Evolutionary conservation across 2,888 invertebrate species (phyloP), one percentile per base, ranked within the genome.

Genomic region (Crossocerus cetratus): DNA sequence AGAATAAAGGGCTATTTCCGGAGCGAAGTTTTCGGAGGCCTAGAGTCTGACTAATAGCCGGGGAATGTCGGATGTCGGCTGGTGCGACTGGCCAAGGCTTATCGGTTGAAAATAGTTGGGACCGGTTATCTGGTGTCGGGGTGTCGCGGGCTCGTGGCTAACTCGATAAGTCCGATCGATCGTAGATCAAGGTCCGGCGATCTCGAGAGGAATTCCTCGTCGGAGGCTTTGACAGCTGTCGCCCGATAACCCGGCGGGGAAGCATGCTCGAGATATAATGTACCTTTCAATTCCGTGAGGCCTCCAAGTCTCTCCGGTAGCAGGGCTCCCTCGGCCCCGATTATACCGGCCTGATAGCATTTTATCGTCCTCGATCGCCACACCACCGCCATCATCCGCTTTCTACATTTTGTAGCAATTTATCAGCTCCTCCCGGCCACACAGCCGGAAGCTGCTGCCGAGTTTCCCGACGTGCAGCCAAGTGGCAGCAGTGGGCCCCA

Each of bases 101-200:
- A 68, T 70, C 70, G 62, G 62, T n/a, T 22, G 13, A 23, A 54
- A 59, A 42, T 58, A 58, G 56, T 66, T 43, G 23, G 45, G 55
- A 59, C 21, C 65, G 56, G 62, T 66, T 76, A 77, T 74, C 73
- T 32, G 57, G 14, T 13, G 4, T 11, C 8, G 3, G 49, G 49
- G 4, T 14, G 49, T 49, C 4, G 5, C 53, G 64, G 18, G 16
- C 58, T 61, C 5, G 61, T 44, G 32, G 62, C 43, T 65, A 57
- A 67, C 60, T 76, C 65, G 69, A 73, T 60, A 67, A 67, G 58
- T 32, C 43, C 54, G 21, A 20, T 61, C 42, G 66, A 72, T 67
- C 61, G 45, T 45, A 58, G 66, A 66, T 76, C 77, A 72, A 78
- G 74, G 76, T 63, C 49, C 42, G 2, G 8, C 16, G 45, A 42